Evolutionary conservation across 2,797 vertebrate genomes (phyloP).

Genomic region (Phoebastria nigripes): DNA sequence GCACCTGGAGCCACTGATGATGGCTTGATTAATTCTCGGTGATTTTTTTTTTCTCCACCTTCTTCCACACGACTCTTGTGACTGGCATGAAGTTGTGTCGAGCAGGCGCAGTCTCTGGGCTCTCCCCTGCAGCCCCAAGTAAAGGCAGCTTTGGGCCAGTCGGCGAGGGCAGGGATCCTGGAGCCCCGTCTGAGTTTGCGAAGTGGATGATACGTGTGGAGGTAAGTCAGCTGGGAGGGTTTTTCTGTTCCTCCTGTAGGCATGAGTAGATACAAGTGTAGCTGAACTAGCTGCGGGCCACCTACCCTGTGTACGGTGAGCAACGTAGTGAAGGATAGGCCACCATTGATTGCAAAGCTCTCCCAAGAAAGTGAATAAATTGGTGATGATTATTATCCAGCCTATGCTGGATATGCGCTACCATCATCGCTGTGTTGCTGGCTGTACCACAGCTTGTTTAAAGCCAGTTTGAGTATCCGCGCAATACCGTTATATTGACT

Average conservation of each 20-base stretch:
- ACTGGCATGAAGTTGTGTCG: not conserved
- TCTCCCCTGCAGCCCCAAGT: not conserved
- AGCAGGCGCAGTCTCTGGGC: not conserved
- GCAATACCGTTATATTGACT: not conserved
- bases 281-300: not conserved
- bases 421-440: accelerated
- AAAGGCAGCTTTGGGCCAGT: not conserved
- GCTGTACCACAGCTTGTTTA: not conserved
- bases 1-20: constrained; percentile 43
- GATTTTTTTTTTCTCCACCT: not conserved
- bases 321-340: not conserved
- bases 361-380: not conserved
- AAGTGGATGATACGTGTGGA: accelerated
- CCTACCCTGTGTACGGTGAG: not conserved
- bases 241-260: not conserved
- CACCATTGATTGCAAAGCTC: not conserved
- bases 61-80: not conserved
- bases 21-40: constrained; percentile 51
- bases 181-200: not conserved
- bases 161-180: accelerated
- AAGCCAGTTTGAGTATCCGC: not conserved
- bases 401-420: not conserved
- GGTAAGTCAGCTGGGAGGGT: not conserved
- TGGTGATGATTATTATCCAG: not conserved
- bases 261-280: accelerated